Percentiles rank a stretch among this genome's conserved stretches.
These are phyloP conservation scores for Alviniconcha strummeri DNA, from an alignment of 2,888 invertebrate species.

Conservation along the genomic window DNA sequence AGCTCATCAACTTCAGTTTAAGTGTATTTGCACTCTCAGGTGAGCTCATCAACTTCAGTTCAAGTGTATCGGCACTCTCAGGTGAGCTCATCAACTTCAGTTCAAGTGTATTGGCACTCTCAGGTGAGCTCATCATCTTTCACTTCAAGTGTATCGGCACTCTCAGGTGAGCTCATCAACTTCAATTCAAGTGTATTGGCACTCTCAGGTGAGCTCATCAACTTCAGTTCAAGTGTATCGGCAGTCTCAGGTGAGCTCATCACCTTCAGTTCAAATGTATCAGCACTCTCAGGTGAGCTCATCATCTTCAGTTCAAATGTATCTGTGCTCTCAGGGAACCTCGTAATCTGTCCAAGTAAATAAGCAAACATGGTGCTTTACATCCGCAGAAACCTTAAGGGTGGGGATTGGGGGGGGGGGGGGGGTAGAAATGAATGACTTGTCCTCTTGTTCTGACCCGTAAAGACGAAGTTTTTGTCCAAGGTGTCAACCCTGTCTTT, in stretches of 20 bases:
- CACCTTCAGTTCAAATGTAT: not conserved
- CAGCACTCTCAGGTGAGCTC: not conserved
- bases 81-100: no score
- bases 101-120: no score
- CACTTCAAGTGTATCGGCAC: no score
- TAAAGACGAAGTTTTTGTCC: not conserved
- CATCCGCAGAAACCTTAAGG: no score
- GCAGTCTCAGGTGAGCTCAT: conserved; percentile 62
- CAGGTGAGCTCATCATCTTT: no score
- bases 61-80: not conserved
- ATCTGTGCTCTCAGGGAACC: conserved; percentile 67
- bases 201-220: no score
- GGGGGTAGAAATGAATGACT: not conserved
- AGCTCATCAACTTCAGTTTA: not conserved
- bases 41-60: not conserved
- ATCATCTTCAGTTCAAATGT: conserved; percentile 65
- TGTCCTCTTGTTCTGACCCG: not conserved
- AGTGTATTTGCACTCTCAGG: not conserved
- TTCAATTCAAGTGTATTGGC: no score
- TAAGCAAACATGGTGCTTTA: no score
- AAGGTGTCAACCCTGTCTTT: not conserved
- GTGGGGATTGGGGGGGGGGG: no score
- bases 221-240: conserved; percentile 70
- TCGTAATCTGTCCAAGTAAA: not conserved
- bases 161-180: no score